A percentile compares a stretch with the other conserved stretches of the same genome.
Evolutionary conservation across 2,797 vertebrate genomes (phyloP).

Genomic region (Astyanax mexicanus): DNA sequence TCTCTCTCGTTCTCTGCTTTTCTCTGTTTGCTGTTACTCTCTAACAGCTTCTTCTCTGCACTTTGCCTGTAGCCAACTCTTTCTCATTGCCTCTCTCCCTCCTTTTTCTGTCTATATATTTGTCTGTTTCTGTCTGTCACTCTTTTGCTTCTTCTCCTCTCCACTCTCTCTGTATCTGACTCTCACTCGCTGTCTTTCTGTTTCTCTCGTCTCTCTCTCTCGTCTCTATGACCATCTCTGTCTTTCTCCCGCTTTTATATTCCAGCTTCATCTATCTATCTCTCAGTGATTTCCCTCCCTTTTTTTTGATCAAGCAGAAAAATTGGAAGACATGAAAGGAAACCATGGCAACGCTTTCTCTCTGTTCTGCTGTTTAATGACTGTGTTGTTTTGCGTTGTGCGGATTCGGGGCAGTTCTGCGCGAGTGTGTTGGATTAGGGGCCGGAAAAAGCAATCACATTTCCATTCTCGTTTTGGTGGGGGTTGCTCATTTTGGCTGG

Average conservation of each 20-base stretch:
- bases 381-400: constrained; percentile 48
- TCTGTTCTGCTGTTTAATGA: constrained; percentile 36
- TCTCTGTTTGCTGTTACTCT: too few relatives aligned
- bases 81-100: too few relatives aligned
- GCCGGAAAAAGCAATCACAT: constrained; percentile 38
- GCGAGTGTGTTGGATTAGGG: constrained; percentile 43
- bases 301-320: constrained; percentile 43
- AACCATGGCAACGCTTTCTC: constrained; percentile 63
- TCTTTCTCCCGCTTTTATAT: not conserved
- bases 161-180: not conserved
- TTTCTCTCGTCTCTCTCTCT: not conserved
- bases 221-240: not conserved
- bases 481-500: constrained; percentile 27
- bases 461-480: not conserved
- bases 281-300: constrained; percentile 20
- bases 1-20: too few relatives aligned
- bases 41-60: too few relatives aligned
- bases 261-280: not conserved
- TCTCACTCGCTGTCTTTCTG: not conserved
- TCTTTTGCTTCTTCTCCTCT: constrained; percentile 11
- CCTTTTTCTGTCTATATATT: too few relatives aligned
- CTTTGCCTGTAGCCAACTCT: too few relatives aligned
- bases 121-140: not conserved
- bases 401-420: constrained; percentile 43
- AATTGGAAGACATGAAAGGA: constrained; percentile 49